Percentiles rank a stretch among this genome's conserved stretches.
phyloP scores from a whole-genome alignment of 2,888 invertebrate species.

The Drosophila borborema region DNA sequence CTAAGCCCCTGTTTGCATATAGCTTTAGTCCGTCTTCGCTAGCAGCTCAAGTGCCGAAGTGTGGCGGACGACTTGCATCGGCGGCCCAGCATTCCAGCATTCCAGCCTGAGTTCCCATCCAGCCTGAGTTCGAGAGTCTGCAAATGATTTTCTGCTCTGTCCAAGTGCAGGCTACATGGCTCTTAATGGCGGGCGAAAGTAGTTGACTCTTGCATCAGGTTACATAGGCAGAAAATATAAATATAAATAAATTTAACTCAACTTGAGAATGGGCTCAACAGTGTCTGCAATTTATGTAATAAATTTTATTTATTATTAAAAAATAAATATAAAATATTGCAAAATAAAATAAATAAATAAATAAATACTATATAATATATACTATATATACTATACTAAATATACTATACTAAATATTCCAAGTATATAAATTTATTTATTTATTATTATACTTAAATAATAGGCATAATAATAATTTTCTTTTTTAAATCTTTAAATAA shows the following conservation, averaged over 20 bases:
- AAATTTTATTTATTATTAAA: not conserved
- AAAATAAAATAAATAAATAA: no score
- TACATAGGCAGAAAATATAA: not conserved
- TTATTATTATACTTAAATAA: no score
- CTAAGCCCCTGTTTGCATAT: constrained; percentile 69
- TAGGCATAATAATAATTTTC: no score
- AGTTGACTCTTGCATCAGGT: constrained; percentile 15
- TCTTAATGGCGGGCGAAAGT: constrained; percentile 1
- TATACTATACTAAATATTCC: no score
- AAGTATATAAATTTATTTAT: no score
- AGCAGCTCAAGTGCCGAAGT: constrained; percentile 33
- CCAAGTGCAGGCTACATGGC: constrained; percentile 10
- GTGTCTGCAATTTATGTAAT: not conserved
- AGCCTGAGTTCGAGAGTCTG: not conserved
- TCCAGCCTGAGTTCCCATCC: not conserved
- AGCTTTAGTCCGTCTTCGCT: constrained; percentile 39
- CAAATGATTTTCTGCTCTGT: constrained; percentile 1
- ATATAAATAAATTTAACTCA: not conserved
- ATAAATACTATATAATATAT: no score
- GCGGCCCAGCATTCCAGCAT: not conserved
- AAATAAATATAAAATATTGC: no score
- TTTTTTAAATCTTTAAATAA: no score
- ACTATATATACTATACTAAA: no score
- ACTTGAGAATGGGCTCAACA: not conserved
- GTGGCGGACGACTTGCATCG: constrained; percentile 36